Conservation (phyloP, 2,797 vertebrate species). For the Acanthis flammea region DNA sequence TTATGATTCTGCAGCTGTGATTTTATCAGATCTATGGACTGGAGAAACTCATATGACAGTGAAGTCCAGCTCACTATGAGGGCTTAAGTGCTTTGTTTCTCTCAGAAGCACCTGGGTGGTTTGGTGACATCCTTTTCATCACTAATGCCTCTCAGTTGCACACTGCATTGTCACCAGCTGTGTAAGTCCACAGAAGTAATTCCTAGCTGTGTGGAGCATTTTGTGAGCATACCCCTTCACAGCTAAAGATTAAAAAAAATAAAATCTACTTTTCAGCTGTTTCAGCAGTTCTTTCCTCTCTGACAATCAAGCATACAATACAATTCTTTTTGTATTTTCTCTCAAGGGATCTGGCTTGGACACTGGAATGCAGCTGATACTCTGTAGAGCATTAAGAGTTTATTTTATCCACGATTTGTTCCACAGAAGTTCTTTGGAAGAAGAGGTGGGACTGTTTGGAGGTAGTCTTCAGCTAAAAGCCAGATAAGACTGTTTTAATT, state of each 20-base stretch:
- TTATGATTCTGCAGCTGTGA: background rate
- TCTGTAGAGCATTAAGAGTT: slow-evolving; percentile 1
- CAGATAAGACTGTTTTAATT: slow-evolving; percentile 17
- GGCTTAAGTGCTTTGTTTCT: background rate
- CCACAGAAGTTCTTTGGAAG: slow-evolving; percentile 28
- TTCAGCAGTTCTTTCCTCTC: background rate
- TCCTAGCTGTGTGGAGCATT: background rate
- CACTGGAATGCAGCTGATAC: background rate
- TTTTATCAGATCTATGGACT: background rate
- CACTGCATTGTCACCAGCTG: background rate
- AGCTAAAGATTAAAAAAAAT: background rate
- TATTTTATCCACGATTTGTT: background rate
- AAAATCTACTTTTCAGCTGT: background rate
- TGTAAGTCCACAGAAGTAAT: background rate
- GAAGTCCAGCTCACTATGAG: background rate
- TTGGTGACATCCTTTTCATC: background rate
- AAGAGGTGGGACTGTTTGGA: background rate
- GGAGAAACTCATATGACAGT: background rate
- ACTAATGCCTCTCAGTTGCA: background rate
- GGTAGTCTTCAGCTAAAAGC: background rate
- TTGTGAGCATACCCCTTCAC: background rate
- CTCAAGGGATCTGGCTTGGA: slow-evolving; percentile 4
- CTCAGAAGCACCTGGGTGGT: background rate
- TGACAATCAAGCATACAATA: background rate
- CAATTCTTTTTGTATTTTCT: background rate